A percentile compares a stretch with the other conserved stretches of the same genome.
phyloP scores from a whole-genome alignment of 2,888 invertebrate genomes.

The Galeruca laticollis region DNA sequence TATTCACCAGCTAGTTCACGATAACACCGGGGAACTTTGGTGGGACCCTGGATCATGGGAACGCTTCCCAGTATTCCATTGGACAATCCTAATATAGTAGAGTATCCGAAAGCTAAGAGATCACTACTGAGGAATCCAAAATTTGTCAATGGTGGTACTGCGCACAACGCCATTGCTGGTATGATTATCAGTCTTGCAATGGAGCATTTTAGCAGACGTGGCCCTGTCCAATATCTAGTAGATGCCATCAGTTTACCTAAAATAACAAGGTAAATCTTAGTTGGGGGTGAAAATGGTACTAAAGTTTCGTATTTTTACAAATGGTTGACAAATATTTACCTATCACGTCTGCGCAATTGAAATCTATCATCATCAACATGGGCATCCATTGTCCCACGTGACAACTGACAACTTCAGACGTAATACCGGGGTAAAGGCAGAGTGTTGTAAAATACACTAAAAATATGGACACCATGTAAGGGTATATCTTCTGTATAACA shows the following conservation, averaged over 20 bases:
- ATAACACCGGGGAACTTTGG: conserved; percentile 86
- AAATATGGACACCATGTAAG: conserved; percentile 91
- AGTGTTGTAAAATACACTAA: conserved; percentile 91
- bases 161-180: conserved; percentile 85
- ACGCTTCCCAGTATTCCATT: conserved; percentile 92
- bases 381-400: conserved; percentile 91
- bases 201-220: conserved; percentile 81
- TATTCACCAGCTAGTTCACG: conserved; percentile 85
- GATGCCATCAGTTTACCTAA: conserved; percentile 77
- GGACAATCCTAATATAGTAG: conserved; percentile 80
- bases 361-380: conserved; percentile 88
- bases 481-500: conserved; percentile 87
- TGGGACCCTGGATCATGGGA: conserved; percentile 93
- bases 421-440: conserved; percentile 90
- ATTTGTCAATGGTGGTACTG: conserved; percentile 76
- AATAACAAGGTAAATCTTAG: not conserved
- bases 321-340: conserved; percentile 66
- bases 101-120: conserved; percentile 76
- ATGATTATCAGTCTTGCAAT: conserved; percentile 80
- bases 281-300: too few relatives aligned
- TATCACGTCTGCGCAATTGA: conserved; percentile 87
- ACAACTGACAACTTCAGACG: conserved; percentile 89
- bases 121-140: conserved; percentile 74
- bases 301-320: not conserved
- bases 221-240: conserved; percentile 86